Evolutionary conservation across 1,140 invertebrate species (phyloP).

Genomic region (Microplitis demolitor): DNA sequence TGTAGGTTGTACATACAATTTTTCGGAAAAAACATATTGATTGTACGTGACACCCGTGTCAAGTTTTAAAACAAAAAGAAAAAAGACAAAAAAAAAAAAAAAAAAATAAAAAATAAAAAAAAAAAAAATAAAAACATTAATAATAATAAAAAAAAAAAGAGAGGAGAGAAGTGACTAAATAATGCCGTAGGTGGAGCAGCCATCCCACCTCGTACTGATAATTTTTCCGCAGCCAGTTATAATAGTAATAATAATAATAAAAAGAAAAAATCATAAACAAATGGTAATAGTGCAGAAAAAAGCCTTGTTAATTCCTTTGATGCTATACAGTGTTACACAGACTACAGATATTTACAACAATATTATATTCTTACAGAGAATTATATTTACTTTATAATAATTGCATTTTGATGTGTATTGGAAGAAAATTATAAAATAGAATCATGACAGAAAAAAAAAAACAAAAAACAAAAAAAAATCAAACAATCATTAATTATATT

Average conservation of each 20-base stretch:
- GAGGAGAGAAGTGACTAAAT: slow-evolving; percentile 25
- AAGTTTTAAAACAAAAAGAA: too few relatives aligned
- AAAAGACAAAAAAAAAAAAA: too few relatives aligned
- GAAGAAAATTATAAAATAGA: slow-evolving; percentile 3
- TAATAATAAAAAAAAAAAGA: slow-evolving; percentile 28
- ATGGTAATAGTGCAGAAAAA: slow-evolving; percentile 2
- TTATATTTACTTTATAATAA: slow-evolving; percentile 63
- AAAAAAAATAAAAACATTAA: slow-evolving; percentile 16
- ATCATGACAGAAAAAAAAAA: neutral
- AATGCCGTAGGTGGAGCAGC: slow-evolving; percentile 60
- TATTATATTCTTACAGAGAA: slow-evolving; percentile 64
- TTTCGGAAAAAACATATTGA: slow-evolving; percentile 4
- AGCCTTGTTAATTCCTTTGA: slow-evolving; percentile 62
- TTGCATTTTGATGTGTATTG: slow-evolving; percentile 59
- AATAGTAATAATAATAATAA: slow-evolving; percentile 1
- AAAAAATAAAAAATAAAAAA: neutral
- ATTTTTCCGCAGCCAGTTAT: slow-evolving; percentile 52
- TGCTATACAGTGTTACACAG: slow-evolving; percentile 65
- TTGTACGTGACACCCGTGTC: slow-evolving; percentile 3
- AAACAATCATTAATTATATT: slow-evolving; percentile 52
- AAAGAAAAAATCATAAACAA: slow-evolving; percentile 2
- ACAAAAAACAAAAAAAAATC: neutral
- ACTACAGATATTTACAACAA: slow-evolving; percentile 65
- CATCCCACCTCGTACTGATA: slow-evolving; percentile 63
- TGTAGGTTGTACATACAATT: slow-evolving; percentile 25